Evolutionary conservation across 2,888 invertebrate species (phyloP), one percentile per base, ranked within the genome.

Genomic region (Mystacides longicornis): DNA sequence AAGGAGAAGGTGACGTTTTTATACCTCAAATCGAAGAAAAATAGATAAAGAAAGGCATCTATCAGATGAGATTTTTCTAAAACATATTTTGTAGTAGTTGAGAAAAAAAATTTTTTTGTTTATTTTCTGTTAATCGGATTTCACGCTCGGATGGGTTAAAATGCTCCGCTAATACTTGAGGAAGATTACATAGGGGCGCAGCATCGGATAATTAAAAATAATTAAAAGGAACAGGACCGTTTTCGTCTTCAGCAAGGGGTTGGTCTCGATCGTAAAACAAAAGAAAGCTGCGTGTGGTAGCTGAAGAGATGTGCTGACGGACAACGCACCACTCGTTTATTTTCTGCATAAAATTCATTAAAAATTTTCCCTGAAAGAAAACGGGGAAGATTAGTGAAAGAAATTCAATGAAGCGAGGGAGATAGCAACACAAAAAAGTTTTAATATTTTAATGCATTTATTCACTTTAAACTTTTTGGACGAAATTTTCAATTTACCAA

Each of bases 201-300:
- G 54, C n/a, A n/a, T n/a, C n/a, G 55, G 56, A 57, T 60, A 60
- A 60, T 60, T 60, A 60, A 60, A 60, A 60, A 60, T 60, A 58
- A 60, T 60, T 60, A 60, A 60, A 60, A 60, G 58, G 60, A 58
- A 60, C 54, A 56, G 52, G 58, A 21, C 45, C 50, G 18, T 54
- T 54, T 54, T 43, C 21, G 19, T 27, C 49, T 37, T 37, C n/a
- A 37, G 37, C 14, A 16, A 14, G 37, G 37, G 37, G 37, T 37
- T n/a, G 14, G 37, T 43, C 37, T 22, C 22, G 19, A 18, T 42
- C 5, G n/a, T 37, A 9, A 22, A 21, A 21, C 19, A 21, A 11
- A 42, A 33, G 5, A 31, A 7, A 46, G 23, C 21, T 5, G 11
- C n/a, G 16, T 3, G 16, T 7, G 14, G 7, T 37, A 16, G 37